Evolutionary conservation across 2,888 invertebrate species (phyloP), one percentile per base, ranked within the genome.

Genomic region (Drosophila rubida): DNA sequence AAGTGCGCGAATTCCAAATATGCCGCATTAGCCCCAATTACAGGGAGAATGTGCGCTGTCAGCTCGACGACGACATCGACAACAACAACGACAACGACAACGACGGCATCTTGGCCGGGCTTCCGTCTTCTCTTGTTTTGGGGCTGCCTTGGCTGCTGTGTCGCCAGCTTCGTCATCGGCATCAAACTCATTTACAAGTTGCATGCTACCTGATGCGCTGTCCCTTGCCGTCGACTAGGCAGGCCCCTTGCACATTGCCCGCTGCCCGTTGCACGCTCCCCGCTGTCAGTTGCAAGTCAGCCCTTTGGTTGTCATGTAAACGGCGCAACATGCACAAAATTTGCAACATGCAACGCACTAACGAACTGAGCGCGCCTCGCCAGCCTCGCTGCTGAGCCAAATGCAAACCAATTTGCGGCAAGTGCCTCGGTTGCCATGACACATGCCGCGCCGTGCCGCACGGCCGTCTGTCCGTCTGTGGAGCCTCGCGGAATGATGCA

Each of bases 391-490:
- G 35, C 64, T 54, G 71, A 48, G 80, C 53, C 67, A 70, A 78
- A 84, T 78, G 84, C 85, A 84, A 84, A 84, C 87, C 84, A 84
- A 84, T 87, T 87, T 84, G 85, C 69, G 87, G 84, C 82, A 85
- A 84, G 82, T 87, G 85, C 85, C 86, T 78, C 65, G 74, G 85
- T 65, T 87, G 87, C 78, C 82, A 80, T 82, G 84, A 80, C 85
- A 82, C 84, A 87, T 84, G 79, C 79, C 68, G 63, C 51, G 63
- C 53, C 39, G 25, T 50, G 51, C 35, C 55, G n/a, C n/a, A 50
- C 58, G 58, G 50, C 62, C 45, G n/a, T n/a, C n/a, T n/a, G n/a
- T n/a, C n/a, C n/a, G n/a, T 22, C 48, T 55, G 66, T 62, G 27
- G 66, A 53, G 57, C 44, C 37, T 58, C 61, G 59, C 63, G 32